Conservation (phyloP, 2,888 invertebrate species). For the Abrostola triplasia region DNA sequence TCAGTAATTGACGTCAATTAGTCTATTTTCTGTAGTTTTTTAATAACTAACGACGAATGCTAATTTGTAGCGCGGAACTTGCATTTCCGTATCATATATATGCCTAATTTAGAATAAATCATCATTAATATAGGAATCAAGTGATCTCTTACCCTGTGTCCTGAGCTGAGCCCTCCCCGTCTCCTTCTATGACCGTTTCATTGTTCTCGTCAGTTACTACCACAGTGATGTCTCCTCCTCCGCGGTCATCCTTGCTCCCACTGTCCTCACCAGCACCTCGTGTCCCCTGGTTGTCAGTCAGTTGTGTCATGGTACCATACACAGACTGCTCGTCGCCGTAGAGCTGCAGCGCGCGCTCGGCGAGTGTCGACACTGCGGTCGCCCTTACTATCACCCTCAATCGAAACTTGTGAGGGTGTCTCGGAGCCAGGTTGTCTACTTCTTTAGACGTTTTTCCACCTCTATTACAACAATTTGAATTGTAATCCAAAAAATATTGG, state of each 20-base stretch:
- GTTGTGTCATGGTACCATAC: slow-evolving; percentile 52
- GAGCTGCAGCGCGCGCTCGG: slow-evolving; percentile 62
- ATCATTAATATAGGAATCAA: not conserved
- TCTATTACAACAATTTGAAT: slow-evolving; percentile 63
- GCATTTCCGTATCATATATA: too few species aligned
- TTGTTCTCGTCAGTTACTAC: not conserved
- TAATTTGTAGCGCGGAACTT: too few species aligned
- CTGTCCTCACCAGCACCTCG: not conserved
- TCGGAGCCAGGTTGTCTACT: slow-evolving; percentile 81
- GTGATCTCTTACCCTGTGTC: slow-evolving; percentile 1
- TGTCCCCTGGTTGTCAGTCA: slow-evolving; percentile 8
- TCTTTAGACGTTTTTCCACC: slow-evolving; percentile 79
- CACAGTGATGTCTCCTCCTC: not conserved
- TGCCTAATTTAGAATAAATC: too few species aligned
- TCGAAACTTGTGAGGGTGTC: slow-evolving; percentile 84
- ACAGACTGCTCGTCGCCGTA: slow-evolving; percentile 65
- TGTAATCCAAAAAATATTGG: too few species aligned
- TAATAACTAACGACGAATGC: not conserved
- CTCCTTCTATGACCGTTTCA: not conserved
- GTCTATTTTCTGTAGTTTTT: not conserved
- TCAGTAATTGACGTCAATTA: too few species aligned
- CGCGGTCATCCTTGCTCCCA: not conserved
- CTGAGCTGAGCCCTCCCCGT: not conserved
- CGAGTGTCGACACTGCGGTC: slow-evolving; percentile 61
- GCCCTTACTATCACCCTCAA: slow-evolving; percentile 74